These are phyloP conservation scores for Craterocephalus amniculus DNA, from an alignment of 2,797 vertebrate genomes.

Conservation along the genomic window DNA sequence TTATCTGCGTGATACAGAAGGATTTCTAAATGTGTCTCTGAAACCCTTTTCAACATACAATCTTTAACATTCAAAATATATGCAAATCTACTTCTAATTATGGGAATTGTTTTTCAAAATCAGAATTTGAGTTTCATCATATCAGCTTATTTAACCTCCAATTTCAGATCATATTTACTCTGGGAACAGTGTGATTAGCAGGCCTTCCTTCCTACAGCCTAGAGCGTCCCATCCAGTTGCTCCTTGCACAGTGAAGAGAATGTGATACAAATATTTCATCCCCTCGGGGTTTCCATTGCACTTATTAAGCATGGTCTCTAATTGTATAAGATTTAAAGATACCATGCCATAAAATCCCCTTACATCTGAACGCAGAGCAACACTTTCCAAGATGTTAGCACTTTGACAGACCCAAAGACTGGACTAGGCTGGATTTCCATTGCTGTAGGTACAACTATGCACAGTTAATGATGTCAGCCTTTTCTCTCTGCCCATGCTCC, in stretches of 20 bases:
- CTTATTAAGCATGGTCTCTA: conserved; percentile 43
- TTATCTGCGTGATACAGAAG: not conserved
- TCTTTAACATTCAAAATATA: conserved; percentile 1
- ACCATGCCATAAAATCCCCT: conserved; percentile 25
- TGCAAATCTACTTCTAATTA: conserved; percentile 21
- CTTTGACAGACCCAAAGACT: not conserved
- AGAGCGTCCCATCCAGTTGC: conserved; percentile 16
- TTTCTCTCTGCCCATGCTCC: conserved; percentile 13
- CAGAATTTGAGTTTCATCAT: not conserved
- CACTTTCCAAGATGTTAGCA: not conserved
- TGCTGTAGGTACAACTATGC: conserved; percentile 18
- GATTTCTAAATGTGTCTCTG: conserved; percentile 1
- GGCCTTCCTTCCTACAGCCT: not conserved
- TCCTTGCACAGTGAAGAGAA: conserved; percentile 31
- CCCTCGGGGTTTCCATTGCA: conserved; percentile 22
- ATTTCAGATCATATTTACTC: not conserved
- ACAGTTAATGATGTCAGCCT: conserved; percentile 41
- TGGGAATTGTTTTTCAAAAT: not conserved
- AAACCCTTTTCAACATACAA: not conserved
- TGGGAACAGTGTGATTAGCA: not conserved
- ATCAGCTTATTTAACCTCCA: conserved; percentile 3
- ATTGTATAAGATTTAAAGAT: conserved; percentile 51
- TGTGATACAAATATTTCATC: conserved; percentile 43
- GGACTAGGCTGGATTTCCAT: not conserved
- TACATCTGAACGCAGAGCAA: conserved; percentile 29